Conservation (phyloP, 2,113 vertebrate genomes). For the Isurus oxyrinchus region DNA sequence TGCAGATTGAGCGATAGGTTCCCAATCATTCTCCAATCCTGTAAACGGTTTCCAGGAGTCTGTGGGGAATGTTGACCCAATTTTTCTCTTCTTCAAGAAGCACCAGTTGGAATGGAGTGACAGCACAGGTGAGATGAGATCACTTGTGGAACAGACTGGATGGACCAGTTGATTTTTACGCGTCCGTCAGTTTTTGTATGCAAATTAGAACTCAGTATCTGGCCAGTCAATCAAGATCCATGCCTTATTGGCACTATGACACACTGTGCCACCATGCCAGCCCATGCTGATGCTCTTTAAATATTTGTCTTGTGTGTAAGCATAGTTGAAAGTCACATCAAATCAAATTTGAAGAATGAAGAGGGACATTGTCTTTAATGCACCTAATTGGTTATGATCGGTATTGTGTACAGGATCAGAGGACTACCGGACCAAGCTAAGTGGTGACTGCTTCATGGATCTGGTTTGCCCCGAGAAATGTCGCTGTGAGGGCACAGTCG, state of each 20-base stretch:
- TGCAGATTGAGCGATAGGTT: not conserved
- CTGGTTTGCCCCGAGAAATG: slow-evolving; percentile 89
- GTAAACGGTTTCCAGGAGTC: not conserved
- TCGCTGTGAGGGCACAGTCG: slow-evolving; percentile 86
- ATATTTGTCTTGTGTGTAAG: not conserved
- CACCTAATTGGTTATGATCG: not conserved
- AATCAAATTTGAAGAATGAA: not conserved
- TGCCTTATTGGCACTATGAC: not conserved
- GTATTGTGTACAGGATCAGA: slow-evolving; percentile 69
- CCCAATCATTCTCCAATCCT: not conserved
- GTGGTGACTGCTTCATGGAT: slow-evolving; percentile 88
- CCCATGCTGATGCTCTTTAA: not conserved
- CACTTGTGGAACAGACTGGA: not conserved
- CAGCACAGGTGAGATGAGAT: not conserved
- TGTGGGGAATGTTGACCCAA: not conserved
- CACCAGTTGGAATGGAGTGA: not conserved
- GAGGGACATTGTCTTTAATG: not conserved
- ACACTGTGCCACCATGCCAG: not conserved
- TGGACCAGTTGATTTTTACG: not conserved
- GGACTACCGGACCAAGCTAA: slow-evolving; percentile 85
- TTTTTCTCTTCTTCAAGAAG: not conserved
- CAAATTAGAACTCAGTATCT: not conserved
- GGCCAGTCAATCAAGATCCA: not conserved
- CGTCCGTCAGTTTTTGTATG: not conserved
- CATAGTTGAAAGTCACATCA: not conserved